Evolutionary conservation across 2,888 invertebrate genomes (phyloP), one percentile per base, ranked within the genome.

Genomic region (Drosophila pseudotalamancana): DNA sequence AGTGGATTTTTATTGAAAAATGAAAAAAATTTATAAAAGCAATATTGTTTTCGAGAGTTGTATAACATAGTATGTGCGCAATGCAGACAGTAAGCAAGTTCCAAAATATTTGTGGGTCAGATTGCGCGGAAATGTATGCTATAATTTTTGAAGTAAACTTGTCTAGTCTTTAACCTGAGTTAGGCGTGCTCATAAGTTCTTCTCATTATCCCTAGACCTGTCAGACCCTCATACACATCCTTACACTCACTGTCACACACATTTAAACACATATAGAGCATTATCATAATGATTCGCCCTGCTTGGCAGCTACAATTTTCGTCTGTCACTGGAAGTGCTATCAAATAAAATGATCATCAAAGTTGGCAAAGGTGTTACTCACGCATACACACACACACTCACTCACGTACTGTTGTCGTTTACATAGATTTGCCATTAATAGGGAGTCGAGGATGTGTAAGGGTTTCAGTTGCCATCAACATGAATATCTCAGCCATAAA

Each of bases 401-500:
- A 12, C 31, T 9, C 19, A 18, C 16, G n/a, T n/a, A n/a, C n/a
- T n/a, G n/a, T n/a, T n/a, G 32, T 16, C 42, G 74, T 63, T 76
- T 76, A 75, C 74, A 75, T 75, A 76, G 63, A 75, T 72, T 76
- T 68, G 51, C 39, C 74, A 76, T 76, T 76, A 75, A 61, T 61
- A 40, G 35, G 19, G 34, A 14, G 35, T 27, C 35, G 45, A 39
- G 43, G 11, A 37, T 56, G 46, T 57, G 61, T 49, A 56, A 55
- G 56, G 64, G 51, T 74, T 74, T 67, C 51, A 37, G 42, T 29
- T 67, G 40, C 48, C 43, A 72, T 32, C 64, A 64, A 50, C 72
- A 59, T 29, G 57, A 61, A 66, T 67, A 55, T 54, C 60, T 50
- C 19, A 46, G 72, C 66, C 48, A 72, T 71, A 71, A 71, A 67